Evolutionary conservation across 1,140 invertebrate species (phyloP), one percentile per base, ranked within the genome.

Genomic region (Eubasilissa regina): DNA sequence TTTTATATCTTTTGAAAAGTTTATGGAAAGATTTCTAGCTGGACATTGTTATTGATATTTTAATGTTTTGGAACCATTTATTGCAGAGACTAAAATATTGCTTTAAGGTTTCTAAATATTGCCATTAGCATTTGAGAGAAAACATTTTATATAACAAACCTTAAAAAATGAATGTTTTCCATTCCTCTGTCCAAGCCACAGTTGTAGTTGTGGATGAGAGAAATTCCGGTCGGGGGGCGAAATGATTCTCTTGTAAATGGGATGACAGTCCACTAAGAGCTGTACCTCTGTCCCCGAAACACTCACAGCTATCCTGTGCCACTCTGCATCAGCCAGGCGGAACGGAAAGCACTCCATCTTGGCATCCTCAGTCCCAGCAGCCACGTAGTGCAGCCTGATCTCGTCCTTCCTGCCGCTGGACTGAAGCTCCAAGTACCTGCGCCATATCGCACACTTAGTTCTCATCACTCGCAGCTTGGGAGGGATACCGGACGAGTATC

Each of bases 101-200:
- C 25, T 35, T 35, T 35, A 35, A 35, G 25, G 25, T 6, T 35
- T 35, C 25, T 35, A 1, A 35, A 35, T 6, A 6, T 3, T 35
- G 1, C 25, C 1, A 35, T 35, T 1, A 35, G 25, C 25, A 35
- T 6, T 35, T 6, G 25, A 6, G 25, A 35, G n/a, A n/a, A n/a
- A n/a, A n/a, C n/a, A n/a, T n/a, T n/a, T n/a, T n/a, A 3, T 3
- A 44, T 11, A 70, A 55, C 86, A 89, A 87, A 97, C 96, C 94
- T 96, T 96, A 89, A 96, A 97, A 83, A 95, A 90, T 86, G 94
- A 96, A 90, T 96, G 94, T 85, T 93, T 94, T 85, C 91, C 91
- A 87, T 95, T 95, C 84, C 96, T 92, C 88, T 97, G 96, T 75
- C 96, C 96, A 58, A 97, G 88, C 94, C 94, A 97, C 66, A 97